phyloP scores from a whole-genome alignment of 1,140 invertebrate genomes.

The Drosophila bocki region DNA sequence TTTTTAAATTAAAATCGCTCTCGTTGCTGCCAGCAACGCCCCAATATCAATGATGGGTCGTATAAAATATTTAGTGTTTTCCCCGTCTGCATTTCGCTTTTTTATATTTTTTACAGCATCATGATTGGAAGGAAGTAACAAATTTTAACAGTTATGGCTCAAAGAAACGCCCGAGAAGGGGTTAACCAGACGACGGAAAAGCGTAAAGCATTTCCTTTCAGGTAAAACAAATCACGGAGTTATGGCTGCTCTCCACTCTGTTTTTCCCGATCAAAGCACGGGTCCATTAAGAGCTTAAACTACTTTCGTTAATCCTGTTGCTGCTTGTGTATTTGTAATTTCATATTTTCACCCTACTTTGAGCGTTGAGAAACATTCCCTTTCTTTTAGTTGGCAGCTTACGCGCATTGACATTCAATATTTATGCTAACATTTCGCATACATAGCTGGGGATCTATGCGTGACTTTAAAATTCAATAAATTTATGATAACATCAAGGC shows the following conservation, averaged over 20 bases:
- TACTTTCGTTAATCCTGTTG: conserved; percentile 13
- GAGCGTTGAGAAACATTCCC: conserved; percentile 3
- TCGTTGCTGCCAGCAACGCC: conserved; percentile 29
- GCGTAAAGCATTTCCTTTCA: conserved; percentile 18
- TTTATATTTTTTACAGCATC: conserved; percentile 62
- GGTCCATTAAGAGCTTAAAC: conserved; percentile 19
- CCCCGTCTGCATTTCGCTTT: conserved; percentile 50
- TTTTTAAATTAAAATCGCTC: conserved; percentile 79
- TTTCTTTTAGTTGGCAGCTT: conserved; percentile 15
- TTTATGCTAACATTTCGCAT: conserved; percentile 54
- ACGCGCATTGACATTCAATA: conserved; percentile 42
- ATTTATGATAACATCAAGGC: conserved; percentile 74
- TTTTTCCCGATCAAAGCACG: neutral
- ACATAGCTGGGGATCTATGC: conserved; percentile 35
- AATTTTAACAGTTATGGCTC: conserved; percentile 24
- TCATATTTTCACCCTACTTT: conserved; percentile 1
- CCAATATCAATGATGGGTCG: conserved; percentile 76
- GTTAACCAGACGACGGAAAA: conserved; percentile 12
- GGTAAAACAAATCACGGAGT: neutral
- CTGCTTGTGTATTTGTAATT: conserved; percentile 7
- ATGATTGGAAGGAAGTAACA: conserved; percentile 54
- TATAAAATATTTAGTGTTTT: conserved; percentile 81
- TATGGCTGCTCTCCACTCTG: neutral
- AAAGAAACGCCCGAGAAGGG: conserved; percentile 17
- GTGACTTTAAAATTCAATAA: conserved; percentile 79